These are phyloP conservation scores for Numenius phaeopus DNA, from an alignment of 2,797 vertebrate species.

Conservation along the genomic window DNA sequence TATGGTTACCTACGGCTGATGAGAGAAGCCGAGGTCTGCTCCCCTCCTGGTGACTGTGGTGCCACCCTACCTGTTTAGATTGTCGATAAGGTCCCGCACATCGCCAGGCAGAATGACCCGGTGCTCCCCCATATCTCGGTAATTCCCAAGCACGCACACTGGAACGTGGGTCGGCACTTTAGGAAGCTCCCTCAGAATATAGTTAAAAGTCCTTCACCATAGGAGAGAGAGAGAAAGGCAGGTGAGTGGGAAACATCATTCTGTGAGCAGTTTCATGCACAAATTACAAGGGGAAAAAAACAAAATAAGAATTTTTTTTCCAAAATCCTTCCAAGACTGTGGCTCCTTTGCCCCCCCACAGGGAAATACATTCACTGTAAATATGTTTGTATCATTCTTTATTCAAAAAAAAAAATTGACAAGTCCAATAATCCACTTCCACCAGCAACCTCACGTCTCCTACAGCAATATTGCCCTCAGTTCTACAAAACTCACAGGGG, in stretches of 20 bases:
- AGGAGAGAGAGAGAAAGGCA: not conserved
- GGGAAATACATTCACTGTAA: not conserved
- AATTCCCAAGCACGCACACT: constrained; percentile 95
- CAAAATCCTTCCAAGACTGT: not conserved
- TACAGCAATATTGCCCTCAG: not conserved
- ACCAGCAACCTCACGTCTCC: not conserved
- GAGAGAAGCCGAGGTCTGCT: not conserved
- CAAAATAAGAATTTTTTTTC: not conserved
- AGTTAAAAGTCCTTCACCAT: constrained; percentile 92
- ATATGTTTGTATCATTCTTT: not conserved
- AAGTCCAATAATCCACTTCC: not conserved
- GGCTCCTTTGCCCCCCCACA: not conserved
- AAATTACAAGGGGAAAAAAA: not conserved
- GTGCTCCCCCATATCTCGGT: constrained; percentile 98
- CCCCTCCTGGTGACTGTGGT: fast-evolving
- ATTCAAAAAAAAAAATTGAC: not conserved
- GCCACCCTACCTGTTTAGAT: constrained; percentile 87
- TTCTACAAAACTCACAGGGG: not conserved
- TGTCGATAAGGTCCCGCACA: constrained; percentile 90
- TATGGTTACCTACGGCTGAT: fast-evolving
- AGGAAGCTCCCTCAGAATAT: constrained; percentile 94
- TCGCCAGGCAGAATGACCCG: constrained; percentile 93
- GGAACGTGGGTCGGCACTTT: constrained; percentile 96
- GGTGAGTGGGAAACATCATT: not conserved
- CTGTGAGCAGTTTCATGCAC: not conserved